phyloP scores from a whole-genome alignment of 2,113 vertebrate species.

The Psephotus haematonotus region DNA sequence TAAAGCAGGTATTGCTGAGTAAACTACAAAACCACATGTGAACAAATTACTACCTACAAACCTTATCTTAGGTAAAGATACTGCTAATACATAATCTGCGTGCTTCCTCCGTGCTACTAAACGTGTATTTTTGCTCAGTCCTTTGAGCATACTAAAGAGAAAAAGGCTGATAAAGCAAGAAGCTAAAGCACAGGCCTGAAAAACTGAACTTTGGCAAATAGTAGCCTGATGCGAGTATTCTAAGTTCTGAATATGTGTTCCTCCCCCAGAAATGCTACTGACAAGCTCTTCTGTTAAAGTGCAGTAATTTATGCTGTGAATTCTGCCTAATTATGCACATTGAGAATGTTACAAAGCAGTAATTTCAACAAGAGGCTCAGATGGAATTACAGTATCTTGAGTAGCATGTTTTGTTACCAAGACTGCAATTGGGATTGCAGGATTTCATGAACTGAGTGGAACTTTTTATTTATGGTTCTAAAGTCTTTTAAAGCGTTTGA shows the following conservation, averaged over 20 bases:
- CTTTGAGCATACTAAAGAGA: background rate
- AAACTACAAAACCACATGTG: background rate
- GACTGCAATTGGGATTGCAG: background rate
- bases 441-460: background rate
- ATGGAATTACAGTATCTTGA: background rate
- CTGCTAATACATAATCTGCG: background rate
- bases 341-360: conserved; percentile 3
- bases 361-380: background rate
- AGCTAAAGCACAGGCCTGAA: background rate
- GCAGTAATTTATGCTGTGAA: background rate
- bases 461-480: background rate
- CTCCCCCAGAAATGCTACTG: background rate
- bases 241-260: background rate
- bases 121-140: background rate
- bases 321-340: background rate
- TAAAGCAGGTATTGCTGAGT: background rate
- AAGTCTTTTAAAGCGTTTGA: background rate
- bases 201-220: background rate
- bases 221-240: background rate
- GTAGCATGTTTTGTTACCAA: background rate
- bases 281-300: background rate
- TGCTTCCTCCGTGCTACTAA: background rate
- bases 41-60: background rate
- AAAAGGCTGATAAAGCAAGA: background rate
- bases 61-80: background rate